Conservation (phyloP, 2,888 invertebrate species). For the Pegoplata infirma region DNA sequence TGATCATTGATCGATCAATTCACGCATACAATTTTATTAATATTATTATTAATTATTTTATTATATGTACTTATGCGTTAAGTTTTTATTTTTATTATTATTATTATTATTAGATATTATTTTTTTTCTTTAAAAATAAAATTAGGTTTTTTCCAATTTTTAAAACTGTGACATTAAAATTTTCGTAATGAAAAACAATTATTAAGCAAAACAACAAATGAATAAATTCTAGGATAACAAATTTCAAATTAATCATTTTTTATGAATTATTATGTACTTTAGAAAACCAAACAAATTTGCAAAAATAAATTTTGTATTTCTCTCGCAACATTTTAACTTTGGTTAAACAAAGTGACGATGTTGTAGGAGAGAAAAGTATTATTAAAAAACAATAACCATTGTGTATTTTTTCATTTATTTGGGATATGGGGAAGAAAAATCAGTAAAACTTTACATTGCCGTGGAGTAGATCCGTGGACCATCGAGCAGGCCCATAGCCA, state of each 20-base stretch:
- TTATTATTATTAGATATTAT: conserved; percentile 18
- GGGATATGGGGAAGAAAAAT: neutral
- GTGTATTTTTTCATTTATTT: conserved; percentile 30
- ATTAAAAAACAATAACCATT: conserved; percentile 33
- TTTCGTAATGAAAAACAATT: conserved; percentile 33
- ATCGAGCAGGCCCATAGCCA: too few relatives aligned
- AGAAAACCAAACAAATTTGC: conserved; percentile 58
- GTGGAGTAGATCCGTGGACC: too few relatives aligned
- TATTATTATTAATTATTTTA: too few relatives aligned
- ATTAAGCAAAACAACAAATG: conserved; percentile 35
- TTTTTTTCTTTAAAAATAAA: neutral
- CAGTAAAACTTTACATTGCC: neutral
- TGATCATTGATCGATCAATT: neutral
- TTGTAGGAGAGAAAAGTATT: conserved; percentile 34
- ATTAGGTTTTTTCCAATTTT: conserved; percentile 35
- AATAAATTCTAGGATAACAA: conserved; percentile 57
- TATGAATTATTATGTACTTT: conserved; percentile 56
- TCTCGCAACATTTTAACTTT: conserved; percentile 16
- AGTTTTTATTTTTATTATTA: conserved; percentile 1
- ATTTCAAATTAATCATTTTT: conserved; percentile 56
- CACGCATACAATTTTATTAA: neutral
- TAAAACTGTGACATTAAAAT: conserved; percentile 54
- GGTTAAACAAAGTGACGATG: neutral
- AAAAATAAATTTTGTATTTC: conserved; percentile 45
- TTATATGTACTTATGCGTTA: conserved; percentile 9